Base-by-base conservation (phyloP, 2,888 invertebrate species). In the Clanis bilineata region DNA sequence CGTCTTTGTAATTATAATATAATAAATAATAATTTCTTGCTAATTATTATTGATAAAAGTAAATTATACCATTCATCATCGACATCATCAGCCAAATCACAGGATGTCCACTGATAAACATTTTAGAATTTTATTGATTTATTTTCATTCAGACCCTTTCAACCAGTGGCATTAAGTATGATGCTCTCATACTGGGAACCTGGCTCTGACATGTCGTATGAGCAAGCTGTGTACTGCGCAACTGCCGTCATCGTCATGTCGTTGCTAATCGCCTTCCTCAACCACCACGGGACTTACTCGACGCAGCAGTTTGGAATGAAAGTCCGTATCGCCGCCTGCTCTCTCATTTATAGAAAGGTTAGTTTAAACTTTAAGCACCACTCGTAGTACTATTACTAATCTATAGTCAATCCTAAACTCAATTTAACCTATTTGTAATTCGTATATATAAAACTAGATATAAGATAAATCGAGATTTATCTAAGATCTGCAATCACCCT, bases 281-380 rank as follows among this genome's bases (percentile, higher is more conserved):
- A 94, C 71, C 95, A 95, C 80, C 95, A 95, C 77, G 93, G 94
- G 57, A 90, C 95, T 36, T 94, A 94, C 77, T 93, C 93, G 59
- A 95, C 95, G 5, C 95, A 95, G 72, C 95, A 96, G 75, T 93
- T 96, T 51, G 97, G 97, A 28, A 96, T 97, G 95, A 94, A 95
- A 86, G 94, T 97, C 58, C 93, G 97, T 68, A 94, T 97, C 0
- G 96, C 97, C 0, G 95, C 96, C 57, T 97, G 97, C 77, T 96
- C 97, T 2, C 88, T 98, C 12, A 94, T 98, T 60, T 97, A 97
- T 78, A 94, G 96, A 90, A 98, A 98, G 94, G 97, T 97, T 84
- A 75, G 57, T 44, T 12, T 7, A n/a, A n/a, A n/a, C n/a, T n/a
- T n/a, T n/a, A n/a, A n/a, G n/a, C n/a, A n/a, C n/a, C n/a, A n/a